A percentile compares a stretch with the other conserved stretches of the same genome.
Evolutionary conservation across 2,797 vertebrate genomes (phyloP).

Genomic region (Pelobates cultripes): DNA sequence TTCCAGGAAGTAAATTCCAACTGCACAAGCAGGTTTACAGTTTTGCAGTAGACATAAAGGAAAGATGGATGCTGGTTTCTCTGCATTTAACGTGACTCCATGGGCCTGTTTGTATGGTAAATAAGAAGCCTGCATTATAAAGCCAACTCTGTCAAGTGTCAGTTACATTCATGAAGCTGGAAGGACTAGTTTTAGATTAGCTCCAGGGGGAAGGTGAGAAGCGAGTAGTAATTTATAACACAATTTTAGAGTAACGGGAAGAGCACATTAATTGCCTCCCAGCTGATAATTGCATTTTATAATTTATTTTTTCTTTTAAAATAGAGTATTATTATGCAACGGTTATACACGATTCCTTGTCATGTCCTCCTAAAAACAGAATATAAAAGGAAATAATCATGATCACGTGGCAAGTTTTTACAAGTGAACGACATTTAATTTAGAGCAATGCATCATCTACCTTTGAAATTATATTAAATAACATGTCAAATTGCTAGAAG

Average conservation of each 20-base stretch:
- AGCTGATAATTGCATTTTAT: slow-evolving; percentile 49
- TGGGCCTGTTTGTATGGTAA: slow-evolving; percentile 50
- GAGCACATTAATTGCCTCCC: slow-evolving; percentile 44
- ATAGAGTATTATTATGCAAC: slow-evolving; percentile 33
- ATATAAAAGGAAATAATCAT: slow-evolving; percentile 27
- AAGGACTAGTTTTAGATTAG: slow-evolving; percentile 44
- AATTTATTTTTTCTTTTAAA: slow-evolving; percentile 38
- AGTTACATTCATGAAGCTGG: slow-evolving; percentile 33
- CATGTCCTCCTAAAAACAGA: slow-evolving; percentile 14
- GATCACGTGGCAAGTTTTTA: slow-evolving; percentile 9
- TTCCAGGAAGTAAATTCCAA: slow-evolving; percentile 25
- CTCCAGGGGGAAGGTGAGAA: slow-evolving; percentile 12
- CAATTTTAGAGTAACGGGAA: slow-evolving; percentile 29
- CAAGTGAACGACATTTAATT: slow-evolving; percentile 10
- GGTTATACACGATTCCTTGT: slow-evolving; percentile 9
- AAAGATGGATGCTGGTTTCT: slow-evolving; percentile 17
- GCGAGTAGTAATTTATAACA: slow-evolving; percentile 39
- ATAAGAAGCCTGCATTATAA: slow-evolving; percentile 48
- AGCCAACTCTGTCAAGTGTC: slow-evolving; percentile 43
- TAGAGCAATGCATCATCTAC: slow-evolving; percentile 11
- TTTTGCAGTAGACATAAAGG: slow-evolving; percentile 50
- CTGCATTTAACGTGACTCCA: slow-evolving; percentile 27
- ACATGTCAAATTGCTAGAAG: slow-evolving; percentile 2
- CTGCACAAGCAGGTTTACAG: slow-evolving; percentile 34
- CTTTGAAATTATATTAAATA: slow-evolving; percentile 14